Percentiles rank a stretch among this genome's conserved stretches.
Conservation (phyloP, 2,888 invertebrate genomes). For the Eudemis profundana region DNA sequence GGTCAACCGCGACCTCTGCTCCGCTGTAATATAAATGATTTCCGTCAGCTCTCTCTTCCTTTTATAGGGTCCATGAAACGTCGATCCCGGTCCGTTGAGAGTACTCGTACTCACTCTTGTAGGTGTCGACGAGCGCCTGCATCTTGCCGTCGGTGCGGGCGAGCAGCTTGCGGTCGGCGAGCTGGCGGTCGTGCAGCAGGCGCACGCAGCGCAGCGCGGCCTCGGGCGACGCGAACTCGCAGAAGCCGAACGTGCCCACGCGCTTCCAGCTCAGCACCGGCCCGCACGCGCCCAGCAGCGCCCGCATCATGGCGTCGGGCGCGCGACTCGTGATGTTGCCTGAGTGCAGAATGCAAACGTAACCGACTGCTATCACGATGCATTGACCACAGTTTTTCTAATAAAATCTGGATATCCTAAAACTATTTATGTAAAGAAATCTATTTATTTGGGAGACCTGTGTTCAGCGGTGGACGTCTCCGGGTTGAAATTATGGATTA, state of each 20-base stretch:
- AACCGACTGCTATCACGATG: too few relatives aligned
- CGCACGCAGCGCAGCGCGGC: slow-evolving; percentile 97
- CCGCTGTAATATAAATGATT: slow-evolving; percentile 56
- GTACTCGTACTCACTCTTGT: too few relatives aligned
- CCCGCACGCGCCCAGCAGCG: slow-evolving; percentile 96
- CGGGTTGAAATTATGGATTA: too few relatives aligned
- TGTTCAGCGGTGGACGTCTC: too few relatives aligned
- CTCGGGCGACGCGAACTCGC: slow-evolving; percentile 97
- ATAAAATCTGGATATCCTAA: too few relatives aligned
- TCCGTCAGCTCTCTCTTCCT: too few relatives aligned
- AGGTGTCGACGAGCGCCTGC: slow-evolving; percentile 96
- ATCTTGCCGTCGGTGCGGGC: slow-evolving; percentile 99
- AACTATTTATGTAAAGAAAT: too few relatives aligned
- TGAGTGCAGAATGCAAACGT: slow-evolving; percentile 54
- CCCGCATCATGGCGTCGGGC: slow-evolving; percentile 97
- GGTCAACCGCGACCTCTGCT: slow-evolving; percentile 70
- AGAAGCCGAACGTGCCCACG: slow-evolving; percentile 98
- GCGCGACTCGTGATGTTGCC: slow-evolving; percentile 97
- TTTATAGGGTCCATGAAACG: too few relatives aligned
- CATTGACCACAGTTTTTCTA: too few relatives aligned
- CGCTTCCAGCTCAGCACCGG: slow-evolving; percentile 98
- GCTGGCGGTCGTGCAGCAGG: slow-evolving; percentile 95
- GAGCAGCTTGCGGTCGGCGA: slow-evolving; percentile 97
- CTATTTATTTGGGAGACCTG: too few relatives aligned
- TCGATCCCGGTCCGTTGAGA: too few relatives aligned